phyloP scores from a whole-genome alignment of 2,113 vertebrate species.

The Trochalopteron elliotii region DNA sequence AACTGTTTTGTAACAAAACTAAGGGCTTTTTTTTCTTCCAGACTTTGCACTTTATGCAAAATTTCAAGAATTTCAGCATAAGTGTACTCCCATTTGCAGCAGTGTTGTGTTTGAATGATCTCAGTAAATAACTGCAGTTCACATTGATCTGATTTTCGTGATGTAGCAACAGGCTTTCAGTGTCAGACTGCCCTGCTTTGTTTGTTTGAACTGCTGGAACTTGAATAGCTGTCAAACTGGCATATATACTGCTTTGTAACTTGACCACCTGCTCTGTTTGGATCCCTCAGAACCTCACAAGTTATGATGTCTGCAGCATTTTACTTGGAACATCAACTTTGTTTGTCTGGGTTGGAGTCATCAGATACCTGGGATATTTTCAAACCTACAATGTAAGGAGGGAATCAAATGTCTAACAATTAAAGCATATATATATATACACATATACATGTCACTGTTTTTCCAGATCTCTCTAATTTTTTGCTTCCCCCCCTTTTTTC shows the following conservation, averaged over 20 bases:
- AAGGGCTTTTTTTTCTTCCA: not conserved
- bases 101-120: not conserved
- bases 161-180: not conserved
- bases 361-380: conserved; percentile 96
- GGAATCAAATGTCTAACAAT: not conserved
- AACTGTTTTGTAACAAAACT: not conserved
- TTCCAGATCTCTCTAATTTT: not conserved
- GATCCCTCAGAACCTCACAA: conserved; percentile 84
- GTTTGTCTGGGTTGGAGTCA: conserved; percentile 93
- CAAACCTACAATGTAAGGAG: conserved; percentile 93
- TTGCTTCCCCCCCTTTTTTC: not conserved
- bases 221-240: not conserved
- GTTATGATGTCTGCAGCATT: conserved; percentile 95
- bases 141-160: not conserved
- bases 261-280: not conserved
- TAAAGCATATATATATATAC: not conserved
- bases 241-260: not conserved
- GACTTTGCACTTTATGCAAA: not conserved
- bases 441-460: not conserved
- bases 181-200: not conserved
- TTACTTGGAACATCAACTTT: conserved; percentile 93
- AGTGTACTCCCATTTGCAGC: not conserved
- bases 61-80: not conserved
- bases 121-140: not conserved
- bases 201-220: conserved; percentile 3